Conservation (phyloP, 2,888 invertebrate genomes). For the Eristalis arbustorum region DNA sequence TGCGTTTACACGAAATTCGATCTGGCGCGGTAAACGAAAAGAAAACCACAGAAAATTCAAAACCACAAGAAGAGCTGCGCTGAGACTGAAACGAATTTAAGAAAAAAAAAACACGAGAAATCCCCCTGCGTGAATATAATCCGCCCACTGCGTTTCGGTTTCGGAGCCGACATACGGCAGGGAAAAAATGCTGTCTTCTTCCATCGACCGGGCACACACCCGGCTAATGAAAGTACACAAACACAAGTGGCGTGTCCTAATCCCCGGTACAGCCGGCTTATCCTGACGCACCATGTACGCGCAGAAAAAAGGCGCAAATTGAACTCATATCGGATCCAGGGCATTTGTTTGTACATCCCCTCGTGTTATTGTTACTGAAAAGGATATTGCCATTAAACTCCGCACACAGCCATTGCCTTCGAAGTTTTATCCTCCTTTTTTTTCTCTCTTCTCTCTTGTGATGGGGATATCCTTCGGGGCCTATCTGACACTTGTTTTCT, state of each 20-base stretch:
- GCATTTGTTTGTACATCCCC: slow-evolving; percentile 67
- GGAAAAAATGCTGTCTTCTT: not conserved
- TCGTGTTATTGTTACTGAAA: slow-evolving; percentile 60
- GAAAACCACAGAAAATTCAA: not conserved
- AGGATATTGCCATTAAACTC: slow-evolving; percentile 67
- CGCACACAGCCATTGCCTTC: slow-evolving; percentile 59
- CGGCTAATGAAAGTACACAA: slow-evolving; percentile 59
- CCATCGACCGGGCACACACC: not conserved
- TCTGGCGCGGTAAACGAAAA: not conserved
- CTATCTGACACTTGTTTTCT: slow-evolving; percentile 67
- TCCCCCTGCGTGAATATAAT: slow-evolving; percentile 58
- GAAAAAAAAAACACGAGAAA: slow-evolving; percentile 37
- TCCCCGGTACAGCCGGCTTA: slow-evolving; percentile 64
- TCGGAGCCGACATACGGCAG: slow-evolving; percentile 8
- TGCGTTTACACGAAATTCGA: slow-evolving; percentile 8
- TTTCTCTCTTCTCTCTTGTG: not conserved
- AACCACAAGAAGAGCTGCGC: slow-evolving; percentile 2
- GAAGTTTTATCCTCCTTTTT: slow-evolving; percentile 22
- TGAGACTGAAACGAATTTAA: slow-evolving; percentile 33
- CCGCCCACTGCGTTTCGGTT: slow-evolving; percentile 41
- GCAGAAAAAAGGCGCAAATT: slow-evolving; percentile 62
- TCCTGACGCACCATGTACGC: slow-evolving; percentile 54
- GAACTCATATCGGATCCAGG: slow-evolving; percentile 67
- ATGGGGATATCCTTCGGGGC: slow-evolving; percentile 57
- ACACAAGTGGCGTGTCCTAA: slow-evolving; percentile 66